Conservation (phyloP, 2,888 invertebrate genomes). For the Melanostoma mellinum region DNA sequence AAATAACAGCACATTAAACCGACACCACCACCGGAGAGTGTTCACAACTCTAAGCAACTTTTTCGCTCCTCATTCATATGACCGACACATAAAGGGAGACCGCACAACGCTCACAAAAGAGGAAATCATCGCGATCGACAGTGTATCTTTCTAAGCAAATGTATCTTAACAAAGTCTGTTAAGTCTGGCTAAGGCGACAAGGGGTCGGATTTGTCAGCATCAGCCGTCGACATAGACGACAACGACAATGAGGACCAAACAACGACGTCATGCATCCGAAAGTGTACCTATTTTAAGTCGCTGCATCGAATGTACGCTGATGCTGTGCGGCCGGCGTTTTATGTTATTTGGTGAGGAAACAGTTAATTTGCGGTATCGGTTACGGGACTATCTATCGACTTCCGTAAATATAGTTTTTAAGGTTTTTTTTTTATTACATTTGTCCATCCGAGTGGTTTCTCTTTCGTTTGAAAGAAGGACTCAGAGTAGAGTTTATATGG, state of each 20-base stretch:
- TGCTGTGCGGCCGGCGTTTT: slow-evolving; percentile 13
- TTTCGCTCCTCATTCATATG: slow-evolving; percentile 72
- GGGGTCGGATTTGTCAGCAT: slow-evolving; percentile 60
- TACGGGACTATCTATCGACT: slow-evolving; percentile 73
- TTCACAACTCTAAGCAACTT: slow-evolving; percentile 48
- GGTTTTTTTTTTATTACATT: slow-evolving; percentile 68
- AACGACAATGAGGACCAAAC: not conserved
- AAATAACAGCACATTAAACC: slow-evolving; percentile 37
- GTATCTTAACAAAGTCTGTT: slow-evolving; percentile 29
- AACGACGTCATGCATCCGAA: slow-evolving; percentile 65
- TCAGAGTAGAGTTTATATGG: slow-evolving; percentile 28
- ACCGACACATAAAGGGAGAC: slow-evolving; percentile 73
- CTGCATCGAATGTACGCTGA: not conserved
- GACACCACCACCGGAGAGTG: slow-evolving; percentile 65
- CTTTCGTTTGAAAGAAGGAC: slow-evolving; percentile 66
- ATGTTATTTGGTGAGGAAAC: slow-evolving; percentile 74
- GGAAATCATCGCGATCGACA: slow-evolving; percentile 71
- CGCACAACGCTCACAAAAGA: slow-evolving; percentile 66
- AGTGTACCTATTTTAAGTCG: slow-evolving; percentile 43
- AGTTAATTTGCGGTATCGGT: slow-evolving; percentile 73
- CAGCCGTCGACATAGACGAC: slow-evolving; percentile 33
- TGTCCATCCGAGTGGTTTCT: slow-evolving; percentile 54
- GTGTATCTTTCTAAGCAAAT: slow-evolving; percentile 50
- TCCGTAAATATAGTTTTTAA: slow-evolving; percentile 74
- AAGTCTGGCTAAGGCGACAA: slow-evolving; percentile 29